Base-by-base conservation (phyloP, 2,888 invertebrate species). In the Euplexia lucipara region DNA sequence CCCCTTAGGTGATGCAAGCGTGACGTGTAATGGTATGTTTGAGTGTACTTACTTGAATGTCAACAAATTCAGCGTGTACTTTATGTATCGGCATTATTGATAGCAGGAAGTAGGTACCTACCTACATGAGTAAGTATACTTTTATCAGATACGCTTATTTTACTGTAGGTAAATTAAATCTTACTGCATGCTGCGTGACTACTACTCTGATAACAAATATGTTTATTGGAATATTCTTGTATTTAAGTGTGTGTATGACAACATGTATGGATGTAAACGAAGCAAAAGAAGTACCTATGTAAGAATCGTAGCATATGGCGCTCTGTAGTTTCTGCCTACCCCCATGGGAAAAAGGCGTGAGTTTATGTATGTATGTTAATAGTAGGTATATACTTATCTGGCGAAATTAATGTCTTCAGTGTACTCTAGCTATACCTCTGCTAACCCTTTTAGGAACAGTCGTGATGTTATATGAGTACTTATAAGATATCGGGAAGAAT, bases 31-130 rank as follows among this genome's bases (percentile, higher is more conserved):
- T 1, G 35, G 6, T 32, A 16, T 32, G 16, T 16, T n/a, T 12
- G 0, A 35, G n/a, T 7, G 14, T 60, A 78, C 87, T 84, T 82
- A 90, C 91, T 48, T 88, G 86, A 47, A 83, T 66, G 48, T 88
- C 73, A 56, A 85, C 66, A 22, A 86, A 52, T 69, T 87, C 79
- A 35, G 86, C 83, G 66, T 87, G 83, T 48, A 86, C 80, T 77
- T 76, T 78, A 76, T 78, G 53, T 9, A 56, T 32, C 14, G 34
- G 26, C 72, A 76, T 79, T 20, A 45, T 42, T 48, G 32, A n/a
- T 51, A 62, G 22, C 53, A 10, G 47, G 26, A n/a, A 20, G 7
- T 5, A 14, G 20, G n/a, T n/a, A n/a, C n/a, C n/a, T n/a, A 16
- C 39, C 16, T 39, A 8, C 16, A 16, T 39, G 3, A 5, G 41